These are phyloP conservation scores for Lasius platythorax DNA, from an alignment of 2,888 invertebrate genomes.

Conservation along the genomic window DNA sequence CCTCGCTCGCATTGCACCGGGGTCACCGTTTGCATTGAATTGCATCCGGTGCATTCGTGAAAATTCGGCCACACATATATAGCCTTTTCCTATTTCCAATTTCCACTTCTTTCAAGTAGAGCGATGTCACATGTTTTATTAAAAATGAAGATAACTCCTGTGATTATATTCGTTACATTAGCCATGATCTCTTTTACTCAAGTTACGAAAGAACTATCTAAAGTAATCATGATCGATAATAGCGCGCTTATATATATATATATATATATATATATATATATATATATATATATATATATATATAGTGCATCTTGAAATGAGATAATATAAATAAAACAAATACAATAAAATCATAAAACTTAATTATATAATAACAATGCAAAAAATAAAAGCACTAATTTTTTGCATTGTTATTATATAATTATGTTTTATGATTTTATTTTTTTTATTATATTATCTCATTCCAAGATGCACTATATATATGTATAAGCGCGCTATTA, in stretches of 20 bases:
- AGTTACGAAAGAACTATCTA: neutral
- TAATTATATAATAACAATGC: no score
- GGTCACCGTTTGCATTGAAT: conserved; percentile 5
- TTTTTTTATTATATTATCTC: no score
- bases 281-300: no score
- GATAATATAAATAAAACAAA: no score
- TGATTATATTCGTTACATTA: conserved; percentile 18
- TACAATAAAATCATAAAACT: no score
- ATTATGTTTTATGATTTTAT: no score
- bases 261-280: no score
- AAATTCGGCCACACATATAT: conserved; percentile 7
- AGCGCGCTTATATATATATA: neutral
- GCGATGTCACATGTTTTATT: neutral
- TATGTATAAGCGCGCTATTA: no score
- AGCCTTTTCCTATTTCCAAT: conserved; percentile 14
- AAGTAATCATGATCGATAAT: neutral
- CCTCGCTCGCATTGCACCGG: neutral
- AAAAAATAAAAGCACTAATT: no score
- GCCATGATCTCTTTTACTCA: neutral
- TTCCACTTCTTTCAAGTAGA: neutral
- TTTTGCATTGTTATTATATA: no score
- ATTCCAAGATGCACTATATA: no score
- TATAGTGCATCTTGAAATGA: no score
- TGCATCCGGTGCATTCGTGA: conserved; percentile 11
- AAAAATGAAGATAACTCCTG: neutral